Base-by-base conservation (phyloP, 2,113 vertebrate genomes). In the Salvelinus fontinalis region DNA sequence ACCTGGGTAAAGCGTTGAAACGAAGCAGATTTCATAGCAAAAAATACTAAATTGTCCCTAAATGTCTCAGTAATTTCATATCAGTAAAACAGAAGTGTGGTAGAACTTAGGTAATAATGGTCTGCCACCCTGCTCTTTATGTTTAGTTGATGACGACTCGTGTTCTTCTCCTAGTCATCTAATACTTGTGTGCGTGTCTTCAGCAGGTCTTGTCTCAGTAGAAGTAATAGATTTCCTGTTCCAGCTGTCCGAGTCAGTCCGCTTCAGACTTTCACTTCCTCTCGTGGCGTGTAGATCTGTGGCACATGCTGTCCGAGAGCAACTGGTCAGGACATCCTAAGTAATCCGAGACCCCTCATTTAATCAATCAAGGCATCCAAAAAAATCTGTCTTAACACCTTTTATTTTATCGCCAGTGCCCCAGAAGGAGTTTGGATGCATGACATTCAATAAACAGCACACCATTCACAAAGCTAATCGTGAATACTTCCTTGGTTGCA, bases 351-450 rank as follows among this genome's bases (percentile, higher is more conserved):
- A 90, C 76, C 77, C 84, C 86, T 91, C 83, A 90, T 81, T 90
- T 86, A 92, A 90, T 90, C 88, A 92, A 87, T 86, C 8, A 71
- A 92, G 86, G 82, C 88, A 89, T 91, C 88, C 86, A 85, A 88
- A 44, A 89, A 44, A 89, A 90, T 89, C 84, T 84, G 88, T 92
- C 87, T 85, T 69, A 89, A 86, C 86, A 90, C 87, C 86, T 89
- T 92, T 92, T 90, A 90, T 92, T 92, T 90, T 86, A 80, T 90
- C 84, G 85, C 85, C 88, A 90, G 72, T 86, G 87, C 87, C 82
- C 80, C 79, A 86, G 65, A 62, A n/a, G 59, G 57, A 82, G 74
- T 22, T 82, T 48, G 82, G 79, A 77, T 79, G 77, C 75, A 88
- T 82, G 72, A 86, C 84, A 85, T 83, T 87, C 79, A 88, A 81